These are phyloP conservation scores for Anguilla marmorata DNA, from an alignment of 2,797 vertebrate genomes.

Conservation along the genomic window DNA sequence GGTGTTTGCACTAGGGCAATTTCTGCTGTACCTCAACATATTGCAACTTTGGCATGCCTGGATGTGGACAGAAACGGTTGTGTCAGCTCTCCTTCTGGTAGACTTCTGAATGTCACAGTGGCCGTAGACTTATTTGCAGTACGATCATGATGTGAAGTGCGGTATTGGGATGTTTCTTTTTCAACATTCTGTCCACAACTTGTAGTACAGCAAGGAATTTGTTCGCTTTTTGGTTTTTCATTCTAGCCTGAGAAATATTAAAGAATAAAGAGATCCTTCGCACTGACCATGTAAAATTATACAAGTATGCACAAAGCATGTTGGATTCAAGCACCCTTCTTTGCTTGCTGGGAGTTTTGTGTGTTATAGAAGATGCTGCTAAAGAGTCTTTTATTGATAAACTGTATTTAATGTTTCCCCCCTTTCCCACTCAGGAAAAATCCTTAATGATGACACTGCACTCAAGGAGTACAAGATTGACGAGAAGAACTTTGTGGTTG, in stretches of 20 bases:
- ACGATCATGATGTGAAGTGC: too few relatives aligned
- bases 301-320: background rate
- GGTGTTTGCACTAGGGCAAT: background rate
- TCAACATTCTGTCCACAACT: background rate
- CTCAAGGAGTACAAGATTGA: conserved; percentile 97
- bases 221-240: background rate
- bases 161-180: background rate
- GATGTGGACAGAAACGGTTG: background rate
- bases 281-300: background rate
- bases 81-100: too few relatives aligned
- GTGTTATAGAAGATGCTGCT: background rate
- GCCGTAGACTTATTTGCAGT: too few relatives aligned
- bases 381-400: background rate
- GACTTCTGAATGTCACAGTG: too few relatives aligned
- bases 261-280: background rate
- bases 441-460: conserved; percentile 88
- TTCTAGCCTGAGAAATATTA: background rate
- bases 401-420: background rate
- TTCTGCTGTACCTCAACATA: background rate
- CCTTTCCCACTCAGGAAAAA: conserved; percentile 81
- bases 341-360: background rate
- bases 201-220: background rate
- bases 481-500: conserved; percentile 96
- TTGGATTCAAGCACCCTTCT: background rate
- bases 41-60: background rate